Conservation (phyloP, 1,140 invertebrate genomes). For the Bathynomus jamesi region DNA sequence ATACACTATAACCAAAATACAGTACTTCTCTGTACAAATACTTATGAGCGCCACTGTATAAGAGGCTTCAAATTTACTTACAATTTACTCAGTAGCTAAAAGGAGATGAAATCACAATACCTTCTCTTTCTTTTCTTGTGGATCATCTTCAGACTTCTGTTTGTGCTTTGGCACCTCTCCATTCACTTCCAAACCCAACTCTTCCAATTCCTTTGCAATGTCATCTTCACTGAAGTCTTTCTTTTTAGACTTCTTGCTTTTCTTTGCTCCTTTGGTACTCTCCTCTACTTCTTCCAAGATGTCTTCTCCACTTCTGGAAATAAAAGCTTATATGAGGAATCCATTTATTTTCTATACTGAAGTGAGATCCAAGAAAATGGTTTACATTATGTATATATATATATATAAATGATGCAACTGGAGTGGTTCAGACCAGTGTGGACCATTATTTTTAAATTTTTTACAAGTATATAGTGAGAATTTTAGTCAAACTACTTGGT, state of each 20-base stretch:
- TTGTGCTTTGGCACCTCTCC: not conserved
- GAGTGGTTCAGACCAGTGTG: no score
- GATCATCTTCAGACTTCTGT: not conserved
- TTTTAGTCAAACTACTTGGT: not conserved
- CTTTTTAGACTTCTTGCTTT: conserved; percentile 60
- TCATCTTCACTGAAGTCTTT: conserved; percentile 40
- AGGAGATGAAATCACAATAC: not conserved
- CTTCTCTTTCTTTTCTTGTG: not conserved
- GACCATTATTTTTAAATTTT: not conserved
- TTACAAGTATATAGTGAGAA: not conserved
- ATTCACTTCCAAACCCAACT: conserved; percentile 12
- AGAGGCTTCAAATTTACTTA: no score
- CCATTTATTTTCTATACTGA: not conserved
- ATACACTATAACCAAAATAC: no score
- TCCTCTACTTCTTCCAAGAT: not conserved
- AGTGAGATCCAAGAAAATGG: not conserved
- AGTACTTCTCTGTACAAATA: no score
- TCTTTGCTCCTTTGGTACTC: conserved; percentile 32
- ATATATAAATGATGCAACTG: not conserved
- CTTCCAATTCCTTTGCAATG: conserved; percentile 12
- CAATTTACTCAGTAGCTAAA: no score
- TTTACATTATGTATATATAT: not conserved
- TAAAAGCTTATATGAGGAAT: not conserved
- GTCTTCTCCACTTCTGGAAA: not conserved
- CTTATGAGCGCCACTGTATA: no score